Conservation (phyloP, 2,797 vertebrate genomes). For the Silurus aristotelis region DNA sequence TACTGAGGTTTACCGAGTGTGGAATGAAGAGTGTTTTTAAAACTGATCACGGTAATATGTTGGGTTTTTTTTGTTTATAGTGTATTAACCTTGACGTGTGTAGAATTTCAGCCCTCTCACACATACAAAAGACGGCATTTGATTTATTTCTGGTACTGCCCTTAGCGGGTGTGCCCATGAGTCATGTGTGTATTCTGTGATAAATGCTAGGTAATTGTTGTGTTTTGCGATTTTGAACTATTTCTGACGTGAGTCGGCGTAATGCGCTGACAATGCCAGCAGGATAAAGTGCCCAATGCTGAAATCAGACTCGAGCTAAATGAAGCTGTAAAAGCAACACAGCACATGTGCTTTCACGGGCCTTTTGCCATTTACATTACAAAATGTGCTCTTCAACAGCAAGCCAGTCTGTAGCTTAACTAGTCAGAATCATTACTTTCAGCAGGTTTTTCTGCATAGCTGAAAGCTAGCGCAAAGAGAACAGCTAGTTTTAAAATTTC, state of each 20-base stretch:
- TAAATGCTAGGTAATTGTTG: constrained; percentile 13
- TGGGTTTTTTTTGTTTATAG: not conserved
- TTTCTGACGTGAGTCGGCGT: constrained; percentile 22
- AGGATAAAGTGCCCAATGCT: constrained; percentile 20
- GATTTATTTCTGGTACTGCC: not conserved
- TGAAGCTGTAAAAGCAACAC: constrained; percentile 15
- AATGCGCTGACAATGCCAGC: constrained; percentile 29
- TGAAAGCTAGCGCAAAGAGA: not conserved
- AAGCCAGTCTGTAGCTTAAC: not conserved
- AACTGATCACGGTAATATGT: not conserved
- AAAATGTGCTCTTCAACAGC: not conserved
- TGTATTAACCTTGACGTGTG: too few relatives aligned
- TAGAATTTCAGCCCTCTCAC: not conserved
- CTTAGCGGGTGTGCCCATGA: not conserved
- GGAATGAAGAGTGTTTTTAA: not conserved
- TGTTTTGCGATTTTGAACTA: constrained; percentile 13
- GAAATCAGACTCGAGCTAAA: not conserved
- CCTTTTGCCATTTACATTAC: not conserved
- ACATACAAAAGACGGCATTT: not conserved
- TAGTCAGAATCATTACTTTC: not conserved
- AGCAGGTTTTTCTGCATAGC: not conserved
- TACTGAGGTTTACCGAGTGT: not conserved
- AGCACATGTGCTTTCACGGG: not conserved
- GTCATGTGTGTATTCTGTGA: constrained; percentile 17
- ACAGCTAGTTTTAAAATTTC: not conserved